Conservation (phyloP, 1,140 invertebrate genomes). For the Acarapis woodi region DNA sequence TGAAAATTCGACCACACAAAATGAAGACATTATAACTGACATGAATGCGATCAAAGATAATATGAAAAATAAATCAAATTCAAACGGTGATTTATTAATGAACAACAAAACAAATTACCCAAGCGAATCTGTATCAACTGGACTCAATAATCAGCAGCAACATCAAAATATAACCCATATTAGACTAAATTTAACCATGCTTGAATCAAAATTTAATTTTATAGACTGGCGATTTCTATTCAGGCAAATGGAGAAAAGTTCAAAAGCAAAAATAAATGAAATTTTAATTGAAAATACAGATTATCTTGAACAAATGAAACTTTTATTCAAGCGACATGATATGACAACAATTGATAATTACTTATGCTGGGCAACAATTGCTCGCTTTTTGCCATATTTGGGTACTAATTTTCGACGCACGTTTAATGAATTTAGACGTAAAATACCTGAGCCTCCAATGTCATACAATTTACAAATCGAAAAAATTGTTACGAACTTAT, state of each 20-base stretch:
- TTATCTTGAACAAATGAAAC: constrained; percentile 3
- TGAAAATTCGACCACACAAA: neutral
- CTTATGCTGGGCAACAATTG: constrained; percentile 25
- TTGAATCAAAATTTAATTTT: neutral
- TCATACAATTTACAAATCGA: neutral
- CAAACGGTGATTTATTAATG: too few relatives aligned
- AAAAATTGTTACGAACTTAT: neutral
- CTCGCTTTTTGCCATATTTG: constrained; percentile 22
- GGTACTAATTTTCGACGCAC: constrained; percentile 21
- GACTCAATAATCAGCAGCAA: neutral
- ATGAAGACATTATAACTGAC: too few relatives aligned
- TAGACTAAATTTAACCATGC: constrained; percentile 1
- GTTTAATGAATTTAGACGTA: constrained; percentile 18
- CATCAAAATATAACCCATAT: too few relatives aligned
- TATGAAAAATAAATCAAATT: too few relatives aligned
- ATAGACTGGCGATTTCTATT: constrained; percentile 6
- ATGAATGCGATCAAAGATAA: too few relatives aligned
- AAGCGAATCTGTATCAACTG: neutral
- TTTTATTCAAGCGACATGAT: constrained; percentile 6
- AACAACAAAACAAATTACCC: too few relatives aligned
- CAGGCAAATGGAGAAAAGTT: neutral
- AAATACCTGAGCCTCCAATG: constrained; percentile 11
- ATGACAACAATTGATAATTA: constrained; percentile 24
- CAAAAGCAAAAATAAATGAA: neutral
- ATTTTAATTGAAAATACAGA: constrained; percentile 6